Conservation (phyloP, 2,888 invertebrate genomes). For the Drosophila longiperda region DNA sequence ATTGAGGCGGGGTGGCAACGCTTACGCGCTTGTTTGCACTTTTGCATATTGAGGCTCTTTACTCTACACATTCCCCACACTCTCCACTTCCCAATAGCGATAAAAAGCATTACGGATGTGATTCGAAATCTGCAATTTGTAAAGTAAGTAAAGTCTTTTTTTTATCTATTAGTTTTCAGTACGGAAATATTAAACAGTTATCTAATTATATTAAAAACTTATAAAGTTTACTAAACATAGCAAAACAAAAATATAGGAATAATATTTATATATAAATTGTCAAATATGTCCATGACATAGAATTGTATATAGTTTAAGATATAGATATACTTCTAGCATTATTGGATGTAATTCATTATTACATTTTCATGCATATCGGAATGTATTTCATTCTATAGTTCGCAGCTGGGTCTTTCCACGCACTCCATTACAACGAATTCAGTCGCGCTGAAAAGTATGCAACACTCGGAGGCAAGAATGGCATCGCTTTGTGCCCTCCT, state of each 20-base stretch:
- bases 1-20: constrained; percentile 25
- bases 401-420: constrained; percentile 9
- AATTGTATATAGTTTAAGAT: background rate
- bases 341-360: no score
- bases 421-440: constrained; percentile 32
- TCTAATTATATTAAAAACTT: background rate
- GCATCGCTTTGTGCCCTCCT: constrained; percentile 64
- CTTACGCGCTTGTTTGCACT: constrained; percentile 74
- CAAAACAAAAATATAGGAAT: background rate
- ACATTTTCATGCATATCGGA: background rate
- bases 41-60: constrained; percentile 40
- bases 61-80: background rate
- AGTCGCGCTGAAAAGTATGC: constrained; percentile 63
- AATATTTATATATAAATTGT: background rate
- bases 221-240: background rate
- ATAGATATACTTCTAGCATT: background rate
- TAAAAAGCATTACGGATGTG: background rate
- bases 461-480: constrained; percentile 59
- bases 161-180: background rate
- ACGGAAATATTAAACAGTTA: background rate
- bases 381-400: background rate
- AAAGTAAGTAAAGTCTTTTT: background rate
- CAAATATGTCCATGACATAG: background rate
- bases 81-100: background rate
- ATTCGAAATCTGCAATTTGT: background rate